These are phyloP conservation scores for Grammomys surdaster DNA, from an alignment of 2,113 vertebrate species.

Conservation along the genomic window DNA sequence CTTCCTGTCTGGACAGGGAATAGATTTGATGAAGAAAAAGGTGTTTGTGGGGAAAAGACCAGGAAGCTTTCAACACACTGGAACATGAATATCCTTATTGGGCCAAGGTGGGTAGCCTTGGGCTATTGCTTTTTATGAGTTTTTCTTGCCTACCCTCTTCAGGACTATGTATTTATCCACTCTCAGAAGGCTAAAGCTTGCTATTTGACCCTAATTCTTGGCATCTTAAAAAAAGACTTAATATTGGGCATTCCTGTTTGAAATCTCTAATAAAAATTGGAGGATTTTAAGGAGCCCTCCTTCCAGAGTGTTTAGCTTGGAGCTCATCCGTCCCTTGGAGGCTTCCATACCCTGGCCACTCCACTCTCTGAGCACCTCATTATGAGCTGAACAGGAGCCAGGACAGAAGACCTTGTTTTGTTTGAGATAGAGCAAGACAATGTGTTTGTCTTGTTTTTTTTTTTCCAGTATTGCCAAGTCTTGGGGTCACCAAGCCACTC, in stretches of 20 bases:
- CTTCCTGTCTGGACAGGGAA: constrained; percentile 28
- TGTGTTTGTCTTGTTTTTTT: constrained; percentile 37
- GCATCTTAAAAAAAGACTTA: constrained; percentile 53
- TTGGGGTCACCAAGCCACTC: constrained; percentile 29
- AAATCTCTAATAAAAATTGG: constrained; percentile 67
- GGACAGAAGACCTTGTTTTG: constrained; percentile 46
- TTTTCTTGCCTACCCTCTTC: neutral
- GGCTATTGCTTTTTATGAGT: neutral
- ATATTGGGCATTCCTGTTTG: constrained; percentile 45
- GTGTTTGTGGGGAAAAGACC: neutral
- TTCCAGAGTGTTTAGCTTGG: constrained; percentile 69
- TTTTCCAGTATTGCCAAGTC: constrained; percentile 34
- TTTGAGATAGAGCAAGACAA: constrained; percentile 31
- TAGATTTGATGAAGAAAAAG: constrained; percentile 27
- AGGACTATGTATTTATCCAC: constrained; percentile 8
- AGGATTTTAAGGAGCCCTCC: constrained; percentile 60
- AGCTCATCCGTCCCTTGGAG: constrained; percentile 55
- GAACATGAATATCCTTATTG: neutral
- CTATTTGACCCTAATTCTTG: constrained; percentile 21
- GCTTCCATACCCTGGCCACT: constrained; percentile 45
- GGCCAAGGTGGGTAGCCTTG: neutral
- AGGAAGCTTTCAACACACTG: neutral
- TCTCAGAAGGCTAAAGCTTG: neutral
- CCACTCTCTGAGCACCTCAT: constrained; percentile 69
- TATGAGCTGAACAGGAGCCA: constrained; percentile 51